Percentiles rank a stretch among this genome's conserved stretches.
phyloP scores from a whole-genome alignment of 2,113 vertebrate species.

The Melanerpes formicivorus region DNA sequence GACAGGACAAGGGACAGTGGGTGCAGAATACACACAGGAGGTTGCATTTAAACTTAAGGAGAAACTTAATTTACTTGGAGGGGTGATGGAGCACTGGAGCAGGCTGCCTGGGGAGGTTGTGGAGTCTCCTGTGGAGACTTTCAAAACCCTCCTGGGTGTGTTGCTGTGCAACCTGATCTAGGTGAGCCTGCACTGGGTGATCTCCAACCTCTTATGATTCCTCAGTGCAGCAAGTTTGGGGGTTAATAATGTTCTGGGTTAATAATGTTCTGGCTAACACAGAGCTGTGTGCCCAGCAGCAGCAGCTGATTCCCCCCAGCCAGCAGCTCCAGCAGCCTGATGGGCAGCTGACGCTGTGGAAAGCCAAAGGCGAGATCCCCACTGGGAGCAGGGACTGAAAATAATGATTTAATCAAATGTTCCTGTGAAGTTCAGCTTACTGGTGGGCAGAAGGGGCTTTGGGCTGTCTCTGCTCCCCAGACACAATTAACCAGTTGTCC shows the following conservation, averaged over 20 bases:
- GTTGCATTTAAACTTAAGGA: too few species aligned
- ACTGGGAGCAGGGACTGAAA: constrained; percentile 4
- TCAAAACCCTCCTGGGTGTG: too few species aligned
- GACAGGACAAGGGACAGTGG: too few species aligned
- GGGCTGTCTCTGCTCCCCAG: not conserved
- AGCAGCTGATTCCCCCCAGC: not conserved
- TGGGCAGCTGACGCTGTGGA: rapidly evolving
- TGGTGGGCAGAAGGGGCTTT: not conserved
- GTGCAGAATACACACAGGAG: too few species aligned
- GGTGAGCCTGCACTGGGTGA: too few species aligned
- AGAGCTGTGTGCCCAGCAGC: not conserved
- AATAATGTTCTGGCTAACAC: rapidly evolving
- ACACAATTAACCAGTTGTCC: not conserved
- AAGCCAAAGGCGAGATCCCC: not conserved
- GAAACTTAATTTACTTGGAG: too few species aligned
- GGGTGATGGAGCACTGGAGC: too few species aligned
- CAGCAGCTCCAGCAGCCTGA: not conserved
- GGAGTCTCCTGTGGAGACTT: too few species aligned
- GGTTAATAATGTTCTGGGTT: not conserved
- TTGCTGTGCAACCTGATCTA: too few species aligned
- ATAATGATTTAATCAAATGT: not conserved
- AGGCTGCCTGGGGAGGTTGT: too few species aligned
- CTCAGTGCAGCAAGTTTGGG: rapidly evolving
- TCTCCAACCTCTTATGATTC: too few species aligned
- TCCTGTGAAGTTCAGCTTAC: not conserved